A percentile compares a stretch with the other conserved stretches of the same genome.
These are phyloP conservation scores for Poecilia latipinna DNA, from an alignment of 2,113 vertebrate genomes.

Conservation along the genomic window DNA sequence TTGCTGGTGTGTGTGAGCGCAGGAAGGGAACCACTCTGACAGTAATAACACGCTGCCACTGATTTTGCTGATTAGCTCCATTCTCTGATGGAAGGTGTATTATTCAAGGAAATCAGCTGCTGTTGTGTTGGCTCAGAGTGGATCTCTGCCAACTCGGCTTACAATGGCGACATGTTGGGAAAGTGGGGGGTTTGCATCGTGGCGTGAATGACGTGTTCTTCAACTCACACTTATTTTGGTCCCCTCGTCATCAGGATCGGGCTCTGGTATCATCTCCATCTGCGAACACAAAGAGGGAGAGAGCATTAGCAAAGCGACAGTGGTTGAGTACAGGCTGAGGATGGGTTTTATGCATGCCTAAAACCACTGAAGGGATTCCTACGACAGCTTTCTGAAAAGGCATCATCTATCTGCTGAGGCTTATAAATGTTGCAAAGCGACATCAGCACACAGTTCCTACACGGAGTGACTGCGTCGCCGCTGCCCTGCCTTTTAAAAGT, in stretches of 20 bases:
- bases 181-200: background rate
- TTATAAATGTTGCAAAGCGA: constrained; percentile 55
- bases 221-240: constrained; percentile 84
- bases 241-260: constrained; percentile 81
- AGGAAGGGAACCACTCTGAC: constrained; percentile 45
- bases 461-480: constrained; percentile 18
- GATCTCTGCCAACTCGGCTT: constrained; percentile 3
- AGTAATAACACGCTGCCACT: constrained; percentile 60
- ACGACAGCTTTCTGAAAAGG: background rate
- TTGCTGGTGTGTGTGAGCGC: constrained; percentile 7
- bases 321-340: background rate
- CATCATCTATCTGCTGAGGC: constrained; percentile 22
- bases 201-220: background rate
- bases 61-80: constrained; percentile 65
- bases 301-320: constrained; percentile 18
- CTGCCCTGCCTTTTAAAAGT: constrained; percentile 38
- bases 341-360: constrained; percentile 9
- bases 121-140: constrained; percentile 41
- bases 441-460: constrained; percentile 41
- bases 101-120: constrained; percentile 64
- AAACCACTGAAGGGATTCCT: constrained; percentile 23
- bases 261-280: constrained; percentile 79
- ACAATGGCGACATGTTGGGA: background rate
- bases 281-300: constrained; percentile 54
- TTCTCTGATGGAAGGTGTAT: constrained; percentile 50